Conservation (phyloP, 2,888 invertebrate species). For the Tetragonula carbonaria region DNA sequence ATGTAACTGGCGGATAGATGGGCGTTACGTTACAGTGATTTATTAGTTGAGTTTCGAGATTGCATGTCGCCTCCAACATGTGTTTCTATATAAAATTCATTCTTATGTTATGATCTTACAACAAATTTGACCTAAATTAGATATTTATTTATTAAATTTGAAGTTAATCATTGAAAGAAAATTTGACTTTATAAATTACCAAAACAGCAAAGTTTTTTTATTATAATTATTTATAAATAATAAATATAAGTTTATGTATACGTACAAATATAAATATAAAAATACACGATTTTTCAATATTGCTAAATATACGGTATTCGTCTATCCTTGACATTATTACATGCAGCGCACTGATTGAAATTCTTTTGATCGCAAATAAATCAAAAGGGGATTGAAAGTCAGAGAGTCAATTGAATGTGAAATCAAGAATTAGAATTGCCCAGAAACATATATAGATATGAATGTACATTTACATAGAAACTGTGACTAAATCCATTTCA, state of each 20-base stretch:
- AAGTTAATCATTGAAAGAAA: background rate
- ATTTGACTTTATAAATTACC: background rate
- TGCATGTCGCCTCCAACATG: background rate
- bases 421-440: slow-evolving; percentile 46
- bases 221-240: background rate
- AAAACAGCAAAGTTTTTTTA: background rate
- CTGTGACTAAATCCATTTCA: background rate
- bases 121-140: background rate
- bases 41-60: background rate
- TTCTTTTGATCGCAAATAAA: slow-evolving; percentile 54
- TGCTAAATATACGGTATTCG: slow-evolving; percentile 17
- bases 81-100: background rate
- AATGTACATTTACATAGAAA: background rate
- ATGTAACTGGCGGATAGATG: background rate
- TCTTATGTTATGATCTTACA: background rate
- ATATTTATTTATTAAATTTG: background rate
- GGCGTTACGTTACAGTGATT: background rate
- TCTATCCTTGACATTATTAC: slow-evolving; percentile 39
- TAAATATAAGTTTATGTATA: background rate
- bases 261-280: no score
- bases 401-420: slow-evolving; percentile 56
- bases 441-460: background rate
- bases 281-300: no score
- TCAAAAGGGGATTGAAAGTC: slow-evolving; percentile 64
- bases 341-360: slow-evolving; percentile 38